Conservation (phyloP, 2,113 vertebrate genomes). For the Ahaetulla prasina region DNA sequence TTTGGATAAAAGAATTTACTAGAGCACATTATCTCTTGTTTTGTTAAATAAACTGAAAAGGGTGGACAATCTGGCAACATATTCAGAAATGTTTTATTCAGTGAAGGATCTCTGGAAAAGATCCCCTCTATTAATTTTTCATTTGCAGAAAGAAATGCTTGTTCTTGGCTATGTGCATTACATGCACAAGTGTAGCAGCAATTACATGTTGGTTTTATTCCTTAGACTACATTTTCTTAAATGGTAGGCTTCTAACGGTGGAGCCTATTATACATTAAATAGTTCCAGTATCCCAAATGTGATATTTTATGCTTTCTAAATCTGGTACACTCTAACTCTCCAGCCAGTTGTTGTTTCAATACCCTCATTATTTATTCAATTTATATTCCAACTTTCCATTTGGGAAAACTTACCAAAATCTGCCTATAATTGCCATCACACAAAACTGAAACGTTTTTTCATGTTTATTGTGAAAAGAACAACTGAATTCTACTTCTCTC, state of each 20-base stretch:
- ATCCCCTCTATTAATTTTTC: not conserved
- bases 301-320: not conserved
- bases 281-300: not conserved
- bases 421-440: not conserved
- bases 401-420: not conserved
- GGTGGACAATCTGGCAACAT: not conserved
- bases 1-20: not conserved
- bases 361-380: not conserved
- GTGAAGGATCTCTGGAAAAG: not conserved
- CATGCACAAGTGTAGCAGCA: not conserved
- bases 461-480: accelerated
- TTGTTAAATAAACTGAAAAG: not conserved
- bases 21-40: not conserved
- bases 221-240: not conserved
- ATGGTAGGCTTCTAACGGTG: not conserved
- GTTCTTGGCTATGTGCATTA: not conserved
- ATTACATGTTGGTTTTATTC: not conserved
- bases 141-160: not conserved
- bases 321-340: not conserved
- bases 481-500: not conserved
- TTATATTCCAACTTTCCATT: not conserved
- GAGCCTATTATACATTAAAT: not conserved
- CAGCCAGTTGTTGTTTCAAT: not conserved
- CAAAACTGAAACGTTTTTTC: not conserved
- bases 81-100: not conserved